phyloP scores from a whole-genome alignment of 2,888 invertebrate species.

The Trisateles emortualis region DNA sequence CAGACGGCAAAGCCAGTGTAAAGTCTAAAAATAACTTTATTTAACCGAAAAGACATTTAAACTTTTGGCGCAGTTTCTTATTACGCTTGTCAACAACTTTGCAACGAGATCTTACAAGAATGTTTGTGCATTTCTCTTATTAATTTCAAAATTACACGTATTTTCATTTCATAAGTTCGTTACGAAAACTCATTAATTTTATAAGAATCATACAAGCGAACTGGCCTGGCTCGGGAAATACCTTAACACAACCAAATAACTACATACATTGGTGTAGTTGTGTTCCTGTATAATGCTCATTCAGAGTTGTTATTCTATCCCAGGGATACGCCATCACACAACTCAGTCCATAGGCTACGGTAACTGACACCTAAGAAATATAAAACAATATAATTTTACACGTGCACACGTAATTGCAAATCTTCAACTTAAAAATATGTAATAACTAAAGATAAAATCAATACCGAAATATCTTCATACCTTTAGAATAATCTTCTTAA shows the following conservation, averaged over 20 bases:
- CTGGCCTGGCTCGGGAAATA: too few species aligned
- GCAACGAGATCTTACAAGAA: constrained; percentile 18
- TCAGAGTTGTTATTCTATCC: too few species aligned
- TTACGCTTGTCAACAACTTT: constrained; percentile 21
- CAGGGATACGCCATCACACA: too few species aligned
- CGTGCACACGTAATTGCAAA: constrained; percentile 22
- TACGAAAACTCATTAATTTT: constrained; percentile 28
- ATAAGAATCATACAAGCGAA: too few species aligned
- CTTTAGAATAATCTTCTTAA: constrained; percentile 17
- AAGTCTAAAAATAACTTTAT: constrained; percentile 31
- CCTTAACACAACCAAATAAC: too few species aligned
- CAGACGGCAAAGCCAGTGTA: constrained; percentile 9
- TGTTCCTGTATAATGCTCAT: too few species aligned
- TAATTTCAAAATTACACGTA: constrained; percentile 33
- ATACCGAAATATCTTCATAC: constrained; percentile 17
- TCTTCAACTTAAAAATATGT: constrained; percentile 20
- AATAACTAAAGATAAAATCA: constrained; percentile 27
- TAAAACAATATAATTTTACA: too few species aligned
- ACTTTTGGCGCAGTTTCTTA: constrained; percentile 28
- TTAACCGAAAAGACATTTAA: constrained; percentile 10
- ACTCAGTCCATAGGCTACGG: too few species aligned
- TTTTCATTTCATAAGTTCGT: constrained; percentile 29
- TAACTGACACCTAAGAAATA: too few species aligned
- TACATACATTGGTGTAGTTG: too few species aligned
- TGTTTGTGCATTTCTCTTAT: constrained; percentile 32